Conservation (phyloP, 2,113 vertebrate species). For the Anhinga anhinga region DNA sequence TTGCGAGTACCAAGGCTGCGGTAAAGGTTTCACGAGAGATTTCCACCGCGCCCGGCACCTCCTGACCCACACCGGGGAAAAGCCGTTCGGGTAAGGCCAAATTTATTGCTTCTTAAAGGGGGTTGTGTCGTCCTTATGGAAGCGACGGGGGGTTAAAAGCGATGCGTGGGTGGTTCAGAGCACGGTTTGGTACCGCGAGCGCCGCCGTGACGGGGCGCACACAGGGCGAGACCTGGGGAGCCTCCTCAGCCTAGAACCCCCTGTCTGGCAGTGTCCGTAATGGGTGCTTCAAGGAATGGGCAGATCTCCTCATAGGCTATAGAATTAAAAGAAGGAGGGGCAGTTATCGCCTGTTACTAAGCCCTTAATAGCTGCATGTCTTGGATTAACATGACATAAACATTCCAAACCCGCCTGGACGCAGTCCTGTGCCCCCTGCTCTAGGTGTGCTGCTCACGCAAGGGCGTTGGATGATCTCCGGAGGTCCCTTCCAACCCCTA, state of each 20-base stretch:
- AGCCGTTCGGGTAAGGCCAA: conserved; percentile 80
- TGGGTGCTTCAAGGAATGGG: background rate
- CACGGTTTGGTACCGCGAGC: fast-evolving
- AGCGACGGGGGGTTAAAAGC: background rate
- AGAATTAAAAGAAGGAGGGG: background rate
- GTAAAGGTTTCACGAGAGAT: conserved; percentile 82
- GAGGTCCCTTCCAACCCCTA: no score
- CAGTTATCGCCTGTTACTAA: background rate
- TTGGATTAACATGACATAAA: background rate
- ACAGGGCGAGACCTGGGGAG: fast-evolving
- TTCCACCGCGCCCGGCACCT: conserved; percentile 84
- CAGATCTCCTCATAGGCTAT: background rate
- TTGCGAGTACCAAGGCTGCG: conserved; percentile 81
- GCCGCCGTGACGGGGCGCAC: fast-evolving
- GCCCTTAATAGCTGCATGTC: background rate
- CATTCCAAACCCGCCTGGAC: no score
- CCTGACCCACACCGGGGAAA: conserved; percentile 85
- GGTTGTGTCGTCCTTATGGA: fast-evolving
- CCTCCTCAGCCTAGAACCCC: background rate
- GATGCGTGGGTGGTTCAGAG: no score
- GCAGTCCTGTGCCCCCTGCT: no score
- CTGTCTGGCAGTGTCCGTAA: fast-evolving
- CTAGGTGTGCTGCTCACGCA: no score
- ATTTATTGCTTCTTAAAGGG: background rate
- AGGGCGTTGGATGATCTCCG: no score